Evolutionary conservation across 2,888 invertebrate species (phyloP), one percentile per base, ranked within the genome.

Genomic region (Pseudococcus viburni): DNA sequence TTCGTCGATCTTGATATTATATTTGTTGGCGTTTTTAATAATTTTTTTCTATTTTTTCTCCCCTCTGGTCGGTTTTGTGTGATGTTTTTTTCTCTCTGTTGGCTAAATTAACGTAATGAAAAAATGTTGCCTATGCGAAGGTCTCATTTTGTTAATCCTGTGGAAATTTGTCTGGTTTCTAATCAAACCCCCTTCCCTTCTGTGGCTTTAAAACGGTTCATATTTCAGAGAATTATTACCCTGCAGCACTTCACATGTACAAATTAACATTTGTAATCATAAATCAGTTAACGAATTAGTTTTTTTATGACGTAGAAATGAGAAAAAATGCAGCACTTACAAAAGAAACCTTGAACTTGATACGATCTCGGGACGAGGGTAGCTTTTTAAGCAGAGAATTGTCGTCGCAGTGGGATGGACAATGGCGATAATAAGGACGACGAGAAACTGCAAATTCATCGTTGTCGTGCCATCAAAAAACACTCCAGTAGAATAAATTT

Each of bases 381-480:
- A 7, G 64, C 64, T 64, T 11, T 64, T 22, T 17, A 4, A 0
- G 39, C 17, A 0, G 5, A 33, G 15, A 73, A 73, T 33, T 33
- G 26, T 73, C 26, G 19, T 11, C 8, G 11, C 8, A 22, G 19
- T 19, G 42, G 42, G 42, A 42, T 42, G 64, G 68, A 26, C 68
- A 12, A 4, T 26, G 68, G n/a, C 6, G n/a, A 12, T 59, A 19
- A 22, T 11, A 22, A 9, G 64, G 12, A 64, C 64, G 26, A 33
- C 26, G 64, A n/a, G 59, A 55, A 55, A 64, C 11, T 64, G 64
- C 64, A 22, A 73, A 73, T 33, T 73, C 33, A 33, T 73, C 73
- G 73, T 33, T 64, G 73, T 73, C 12, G 42, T 33, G 68, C 73
- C 68, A 73, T 73, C 73, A 73, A 73, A 73, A 42, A 73, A 73